Conservation (phyloP, 30 jellyfish, hydroid and myxozoan genomes). For the Aurelia aurita region DNA sequence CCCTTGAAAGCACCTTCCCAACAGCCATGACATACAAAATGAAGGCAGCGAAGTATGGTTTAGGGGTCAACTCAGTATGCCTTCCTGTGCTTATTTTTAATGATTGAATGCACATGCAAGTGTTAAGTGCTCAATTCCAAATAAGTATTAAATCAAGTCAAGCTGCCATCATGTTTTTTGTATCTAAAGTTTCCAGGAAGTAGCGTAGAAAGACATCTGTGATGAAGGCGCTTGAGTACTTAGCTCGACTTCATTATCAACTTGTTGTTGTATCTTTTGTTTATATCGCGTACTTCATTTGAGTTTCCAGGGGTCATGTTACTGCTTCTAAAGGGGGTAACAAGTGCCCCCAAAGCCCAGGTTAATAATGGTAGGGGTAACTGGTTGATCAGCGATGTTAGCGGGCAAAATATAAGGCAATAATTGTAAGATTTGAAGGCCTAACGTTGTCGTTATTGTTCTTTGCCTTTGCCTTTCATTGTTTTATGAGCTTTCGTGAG, state of each 20-base stretch:
- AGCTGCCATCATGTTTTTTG: background rate
- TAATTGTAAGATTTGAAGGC: too few relatives aligned
- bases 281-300: background rate
- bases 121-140: conserved; percentile 41
- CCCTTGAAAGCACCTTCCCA: conserved; percentile 9
- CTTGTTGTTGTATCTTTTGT: conserved; percentile 26
- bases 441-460: too few relatives aligned
- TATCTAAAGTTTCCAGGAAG: conserved; percentile 40
- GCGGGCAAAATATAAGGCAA: too few relatives aligned
- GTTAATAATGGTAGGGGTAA: background rate
- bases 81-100: conserved; percentile 60
- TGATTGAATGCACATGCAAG: conserved; percentile 74
- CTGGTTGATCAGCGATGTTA: too few relatives aligned
- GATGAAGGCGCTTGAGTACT: background rate
- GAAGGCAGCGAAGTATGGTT: conserved; percentile 33
- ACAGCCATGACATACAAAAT: conserved; percentile 29
- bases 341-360: background rate
- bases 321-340: background rate
- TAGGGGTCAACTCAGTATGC: conserved; percentile 62
- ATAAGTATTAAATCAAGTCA: conserved; percentile 11
- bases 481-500: too few relatives aligned
- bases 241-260: background rate
- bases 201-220: conserved; percentile 35
- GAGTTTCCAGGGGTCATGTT: background rate
- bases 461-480: too few relatives aligned